These are phyloP conservation scores for Amblyteles armatorius DNA, from an alignment of 2,888 invertebrate genomes.

Conservation along the genomic window DNA sequence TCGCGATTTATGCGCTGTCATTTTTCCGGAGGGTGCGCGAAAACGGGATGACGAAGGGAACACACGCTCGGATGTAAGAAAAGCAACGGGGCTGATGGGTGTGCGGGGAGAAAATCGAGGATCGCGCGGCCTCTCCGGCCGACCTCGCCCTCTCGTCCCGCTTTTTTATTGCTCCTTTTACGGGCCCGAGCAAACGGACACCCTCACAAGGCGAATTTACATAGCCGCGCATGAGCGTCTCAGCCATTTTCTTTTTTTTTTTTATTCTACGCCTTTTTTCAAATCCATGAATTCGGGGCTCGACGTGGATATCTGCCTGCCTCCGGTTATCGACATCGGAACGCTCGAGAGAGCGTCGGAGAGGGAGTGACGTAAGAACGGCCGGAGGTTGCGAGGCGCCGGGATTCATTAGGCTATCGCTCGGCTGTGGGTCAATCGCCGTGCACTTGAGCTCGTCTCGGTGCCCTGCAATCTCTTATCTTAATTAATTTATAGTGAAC, in stretches of 20 bases:
- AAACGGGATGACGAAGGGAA: slow-evolving; percentile 20
- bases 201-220: slow-evolving; percentile 79
- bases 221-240: slow-evolving; percentile 71
- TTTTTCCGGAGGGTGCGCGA: slow-evolving; percentile 73
- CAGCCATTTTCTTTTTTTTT: background rate
- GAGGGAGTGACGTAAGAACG: slow-evolving; percentile 69
- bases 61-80: slow-evolving; percentile 16
- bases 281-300: no score
- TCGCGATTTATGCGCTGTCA: slow-evolving; percentile 80
- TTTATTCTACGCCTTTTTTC: background rate
- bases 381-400: slow-evolving; percentile 67
- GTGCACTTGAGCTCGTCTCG: slow-evolving; percentile 61
- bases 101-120: slow-evolving; percentile 35
- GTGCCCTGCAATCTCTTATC: slow-evolving; percentile 10
- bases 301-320: no score
- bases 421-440: slow-evolving; percentile 19
- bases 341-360: background rate
- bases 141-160: slow-evolving; percentile 50
- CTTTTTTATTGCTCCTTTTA: slow-evolving; percentile 80
- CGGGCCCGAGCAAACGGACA: slow-evolving; percentile 79
- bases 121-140: slow-evolving; percentile 62
- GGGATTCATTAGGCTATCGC: slow-evolving; percentile 68
- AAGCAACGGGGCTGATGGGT: slow-evolving; percentile 45
- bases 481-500: slow-evolving; percentile 73
- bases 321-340: no score